Percentiles rank a stretch among this genome's conserved stretches.
Conservation (phyloP, 2,113 vertebrate species). For the Prionailurus bengalensis region DNA sequence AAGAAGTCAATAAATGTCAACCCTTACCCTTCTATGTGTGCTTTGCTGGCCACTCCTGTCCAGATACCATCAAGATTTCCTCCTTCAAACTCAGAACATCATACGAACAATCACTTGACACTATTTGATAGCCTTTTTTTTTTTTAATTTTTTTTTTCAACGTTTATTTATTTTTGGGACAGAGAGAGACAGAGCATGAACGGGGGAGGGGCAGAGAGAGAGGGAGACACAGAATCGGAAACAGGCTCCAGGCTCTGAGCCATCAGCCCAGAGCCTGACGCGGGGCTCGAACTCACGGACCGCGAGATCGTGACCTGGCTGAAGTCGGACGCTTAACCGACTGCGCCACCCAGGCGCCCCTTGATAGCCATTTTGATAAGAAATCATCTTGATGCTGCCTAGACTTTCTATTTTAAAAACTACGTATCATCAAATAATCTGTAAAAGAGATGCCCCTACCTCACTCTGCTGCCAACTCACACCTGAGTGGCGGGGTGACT, state of each 20-base stretch:
- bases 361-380: background rate
- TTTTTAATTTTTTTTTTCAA: no score
- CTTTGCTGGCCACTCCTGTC: background rate
- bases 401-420: background rate
- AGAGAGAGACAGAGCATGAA: no score
- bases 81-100: background rate
- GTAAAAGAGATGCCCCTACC: background rate
- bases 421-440: background rate
- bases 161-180: no score
- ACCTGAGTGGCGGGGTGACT: background rate
- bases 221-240: no score
- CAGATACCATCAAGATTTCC: background rate
- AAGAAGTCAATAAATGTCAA: background rate
- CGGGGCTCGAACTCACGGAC: no score
- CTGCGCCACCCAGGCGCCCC: no score
- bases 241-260: no score
- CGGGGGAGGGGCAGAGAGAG: no score
- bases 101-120: background rate
- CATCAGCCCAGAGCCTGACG: no score
- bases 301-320: no score
- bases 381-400: background rate
- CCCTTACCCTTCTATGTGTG: background rate
- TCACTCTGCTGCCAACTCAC: background rate
- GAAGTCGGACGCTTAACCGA: no score
- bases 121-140: background rate